Evolutionary conservation across 2,113 vertebrate genomes (phyloP).

Genomic region (Hiodon tergisus): DNA sequence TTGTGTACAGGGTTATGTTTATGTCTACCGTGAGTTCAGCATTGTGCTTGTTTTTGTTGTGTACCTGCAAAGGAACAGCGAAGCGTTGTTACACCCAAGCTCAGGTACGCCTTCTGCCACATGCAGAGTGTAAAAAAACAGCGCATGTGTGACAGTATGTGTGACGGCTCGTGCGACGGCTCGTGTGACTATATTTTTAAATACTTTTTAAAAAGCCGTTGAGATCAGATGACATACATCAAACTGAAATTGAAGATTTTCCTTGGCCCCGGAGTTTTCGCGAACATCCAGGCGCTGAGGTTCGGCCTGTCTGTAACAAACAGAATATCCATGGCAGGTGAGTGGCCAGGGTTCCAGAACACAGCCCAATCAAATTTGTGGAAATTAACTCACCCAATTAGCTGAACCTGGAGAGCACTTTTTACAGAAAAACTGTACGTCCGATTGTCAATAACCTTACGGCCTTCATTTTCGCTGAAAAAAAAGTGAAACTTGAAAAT

Average conservation of each 20-base stretch:
- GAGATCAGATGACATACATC: conserved; percentile 18
- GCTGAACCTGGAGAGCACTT: conserved; percentile 32
- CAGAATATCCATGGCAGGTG: not conserved
- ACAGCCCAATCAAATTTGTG: not conserved
- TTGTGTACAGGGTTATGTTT: conserved; percentile 9
- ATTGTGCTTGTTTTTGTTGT: conserved; percentile 37
- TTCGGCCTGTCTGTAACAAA: conserved; percentile 17
- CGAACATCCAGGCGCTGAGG: conserved; percentile 7
- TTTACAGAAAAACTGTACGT: conserved; percentile 29
- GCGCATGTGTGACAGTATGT: not conserved
- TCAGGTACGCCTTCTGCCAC: not conserved
- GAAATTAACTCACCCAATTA: conserved; percentile 33
- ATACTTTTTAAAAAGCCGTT: not conserved
- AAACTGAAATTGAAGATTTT: conserved; percentile 23
- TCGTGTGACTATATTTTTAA: too few relatives aligned
- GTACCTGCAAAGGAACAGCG: conserved; percentile 32
- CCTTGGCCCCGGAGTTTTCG: not conserved
- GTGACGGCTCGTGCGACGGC: too few relatives aligned
- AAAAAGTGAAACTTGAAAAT: not conserved
- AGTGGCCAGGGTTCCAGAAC: too few relatives aligned
- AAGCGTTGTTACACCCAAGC: not conserved
- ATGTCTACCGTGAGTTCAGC: conserved; percentile 30
- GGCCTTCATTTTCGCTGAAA: conserved; percentile 35
- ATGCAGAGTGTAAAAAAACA: conserved; percentile 24
- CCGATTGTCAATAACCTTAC: conserved; percentile 25